Evolutionary conservation across 2,797 vertebrate species (phyloP), one percentile per base, ranked within the genome.

Genomic region (Molossus alvarezi): DNA sequence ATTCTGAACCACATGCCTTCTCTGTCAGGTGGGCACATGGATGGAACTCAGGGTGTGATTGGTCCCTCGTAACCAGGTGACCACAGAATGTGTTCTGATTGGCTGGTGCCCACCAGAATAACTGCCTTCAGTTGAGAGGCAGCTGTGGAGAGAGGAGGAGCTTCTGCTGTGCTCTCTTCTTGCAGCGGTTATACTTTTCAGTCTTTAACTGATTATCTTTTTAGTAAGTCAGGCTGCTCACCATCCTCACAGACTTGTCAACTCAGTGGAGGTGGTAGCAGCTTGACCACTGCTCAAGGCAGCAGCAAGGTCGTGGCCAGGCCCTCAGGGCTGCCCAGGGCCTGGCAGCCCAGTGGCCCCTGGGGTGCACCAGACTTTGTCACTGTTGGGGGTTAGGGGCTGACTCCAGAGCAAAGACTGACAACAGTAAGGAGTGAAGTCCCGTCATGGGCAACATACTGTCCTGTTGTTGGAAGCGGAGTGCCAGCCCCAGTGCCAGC

Each of bases 381-480:
- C n/a, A n/a, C n/a, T n/a, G n/a, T n/a, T n/a, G n/a, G n/a, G n/a
- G n/a, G n/a, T n/a, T n/a, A n/a, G n/a, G n/a, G n/a, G n/a, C n/a
- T n/a, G n/a, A n/a, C n/a, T n/a, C n/a, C n/a, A n/a, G n/a, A n/a
- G n/a, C n/a, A n/a, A n/a, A n/a, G n/a, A n/a, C n/a, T n/a, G n/a
- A n/a, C n/a, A n/a, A n/a, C n/a, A n/a, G n/a, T n/a, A n/a, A n/a
- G n/a, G n/a, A n/a, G n/a, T n/a, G n/a, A n/a, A n/a, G n/a, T n/a
- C n/a, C n/a, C n/a, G n/a, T n/a, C n/a, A n/a, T n/a, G 41, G 99
- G 99, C 77, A 99, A 99, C 94, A 99, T 99, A 85, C 98, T 99
- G 97, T 99, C 99, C 93, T 99, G 99, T 98, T 99, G 99, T 98
- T 99, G 99, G 97, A 99, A 99, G 83, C 99, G 99, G 85, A 99